Base-by-base conservation (phyloP, 1,140 invertebrate species). In the Paraescarpia echinospica region DNA sequence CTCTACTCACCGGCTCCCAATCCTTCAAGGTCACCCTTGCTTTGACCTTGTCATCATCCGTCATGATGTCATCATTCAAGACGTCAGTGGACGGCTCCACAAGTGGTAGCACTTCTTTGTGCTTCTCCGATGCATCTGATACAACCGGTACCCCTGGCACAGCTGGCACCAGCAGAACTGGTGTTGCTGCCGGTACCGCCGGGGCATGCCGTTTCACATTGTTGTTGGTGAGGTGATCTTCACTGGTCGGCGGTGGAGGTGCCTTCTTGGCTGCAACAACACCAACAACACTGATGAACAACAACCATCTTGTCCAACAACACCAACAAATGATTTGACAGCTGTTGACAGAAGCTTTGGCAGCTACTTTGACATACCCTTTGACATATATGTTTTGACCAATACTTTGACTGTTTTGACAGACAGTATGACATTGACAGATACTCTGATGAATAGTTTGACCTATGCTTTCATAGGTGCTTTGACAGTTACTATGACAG, bases 1-100 rank as follows among this genome's bases (percentile, higher is more conserved):
- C 4, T 92, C 31, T 34, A 94, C 96, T 94, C 94, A 96, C 96
- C 33, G 96, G 96, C 93, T 96, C 95, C 96, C 96, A 96, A 92
- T 94, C 92, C 31, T 89, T 94, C 1, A 95, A 90, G 92, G 95
- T 95, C 92, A 95, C 94, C 91, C 94, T 94, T 9, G 91, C 92
- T 90, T 93, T 88, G 31, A 93, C 89, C 41, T 89, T 91, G 88
- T 93, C 93, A 34, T 93, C 92, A 89, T 89, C 88, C 8, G 92
- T 89, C 35, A 92, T n/a, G n/a, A n/a, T 31, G 2, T 89, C 92
- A 34, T 92, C 22, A 34, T 51, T 41, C 41, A 77, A 77, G 27
- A 18, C 27, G 22, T 77, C 88, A 35, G 77, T 48, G 35, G 31
- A 34, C 33, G 35, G 34, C 34, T 41, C 91, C 41, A 22, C 12